A percentile compares a stretch with the other conserved stretches of the same genome.
phyloP scores from a whole-genome alignment of 2,113 vertebrate species.

The Rhinichthys klamathensis region DNA sequence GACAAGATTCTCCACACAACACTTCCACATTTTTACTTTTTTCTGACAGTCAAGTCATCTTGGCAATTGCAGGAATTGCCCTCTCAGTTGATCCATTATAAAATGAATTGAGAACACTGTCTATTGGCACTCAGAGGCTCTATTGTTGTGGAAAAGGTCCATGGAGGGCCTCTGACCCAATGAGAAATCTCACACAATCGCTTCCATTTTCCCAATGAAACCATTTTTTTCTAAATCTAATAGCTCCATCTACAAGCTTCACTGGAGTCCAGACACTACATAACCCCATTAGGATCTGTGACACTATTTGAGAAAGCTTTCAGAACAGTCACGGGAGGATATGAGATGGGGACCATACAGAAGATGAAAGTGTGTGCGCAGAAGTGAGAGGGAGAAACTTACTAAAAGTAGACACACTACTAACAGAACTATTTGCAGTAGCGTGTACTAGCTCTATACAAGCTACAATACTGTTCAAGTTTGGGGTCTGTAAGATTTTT shows the following conservation, averaged over 20 bases:
- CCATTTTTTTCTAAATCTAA: slow-evolving; percentile 24
- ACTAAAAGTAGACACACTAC: background rate
- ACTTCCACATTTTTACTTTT: slow-evolving; percentile 13
- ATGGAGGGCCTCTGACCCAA: slow-evolving; percentile 52
- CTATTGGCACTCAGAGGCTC: slow-evolving; percentile 41
- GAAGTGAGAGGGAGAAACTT: background rate
- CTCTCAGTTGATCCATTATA: slow-evolving; percentile 29
- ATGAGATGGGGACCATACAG: background rate
- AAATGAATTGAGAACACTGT: slow-evolving; percentile 44
- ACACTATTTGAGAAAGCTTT: slow-evolving; percentile 22
- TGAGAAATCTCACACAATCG: slow-evolving; percentile 35
- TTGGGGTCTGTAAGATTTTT: background rate
- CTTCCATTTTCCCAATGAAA: slow-evolving; percentile 53
- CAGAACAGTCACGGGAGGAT: slow-evolving; percentile 5
- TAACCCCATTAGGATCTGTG: slow-evolving; percentile 15
- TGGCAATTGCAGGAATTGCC: slow-evolving; percentile 12
- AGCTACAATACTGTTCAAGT: background rate
- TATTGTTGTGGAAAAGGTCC: slow-evolving; percentile 48
- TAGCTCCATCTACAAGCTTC: slow-evolving; percentile 23
- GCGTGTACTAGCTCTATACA: background rate
- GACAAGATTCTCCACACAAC: background rate
- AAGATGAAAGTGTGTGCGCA: background rate
- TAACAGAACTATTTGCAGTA: background rate
- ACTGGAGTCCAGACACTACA: slow-evolving; percentile 22
- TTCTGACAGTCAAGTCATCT: slow-evolving; percentile 38